phyloP scores from a whole-genome alignment of 1,140 invertebrate species.

The Penaeus chinensis region DNA sequence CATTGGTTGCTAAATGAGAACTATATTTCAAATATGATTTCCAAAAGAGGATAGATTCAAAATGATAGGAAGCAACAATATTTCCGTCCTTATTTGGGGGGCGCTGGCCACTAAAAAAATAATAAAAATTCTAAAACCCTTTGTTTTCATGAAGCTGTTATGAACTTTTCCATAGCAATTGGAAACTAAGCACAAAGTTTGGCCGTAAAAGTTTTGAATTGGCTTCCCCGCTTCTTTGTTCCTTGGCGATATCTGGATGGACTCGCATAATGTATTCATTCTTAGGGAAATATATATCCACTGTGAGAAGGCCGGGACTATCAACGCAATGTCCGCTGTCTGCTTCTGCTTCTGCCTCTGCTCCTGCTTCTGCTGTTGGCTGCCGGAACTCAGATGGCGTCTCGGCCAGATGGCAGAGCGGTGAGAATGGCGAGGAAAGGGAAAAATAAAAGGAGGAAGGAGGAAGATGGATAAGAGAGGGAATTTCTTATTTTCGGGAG shows the following conservation, averaged over 20 bases:
- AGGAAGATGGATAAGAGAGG: not conserved
- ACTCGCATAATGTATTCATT: too few species aligned
- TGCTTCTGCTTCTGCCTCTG: too few species aligned
- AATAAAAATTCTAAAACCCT: slow-evolving; percentile 16
- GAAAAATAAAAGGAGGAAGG: not conserved
- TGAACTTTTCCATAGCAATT: slow-evolving; percentile 50
- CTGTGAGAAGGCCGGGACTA: too few species aligned
- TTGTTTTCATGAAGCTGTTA: slow-evolving; percentile 47
- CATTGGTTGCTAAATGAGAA: too few species aligned
- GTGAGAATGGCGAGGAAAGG: not conserved
- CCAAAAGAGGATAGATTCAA: too few species aligned
- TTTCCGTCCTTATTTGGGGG: not conserved
- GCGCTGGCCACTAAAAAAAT: not conserved
- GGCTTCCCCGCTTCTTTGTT: slow-evolving; percentile 22
- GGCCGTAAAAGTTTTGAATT: slow-evolving; percentile 49
- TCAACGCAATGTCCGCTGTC: too few species aligned
- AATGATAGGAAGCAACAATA: too few species aligned
- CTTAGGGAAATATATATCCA: too few species aligned
- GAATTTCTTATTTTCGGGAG: not conserved
- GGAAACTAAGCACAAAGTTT: slow-evolving; percentile 50
- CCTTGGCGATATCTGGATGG: too few species aligned
- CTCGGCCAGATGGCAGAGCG: not conserved
- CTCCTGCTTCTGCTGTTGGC: too few species aligned
- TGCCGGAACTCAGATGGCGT: not conserved
- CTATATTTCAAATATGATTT: too few species aligned